phyloP scores from a whole-genome alignment of 2,888 invertebrate species.

The Rotaria macrura region DNA sequence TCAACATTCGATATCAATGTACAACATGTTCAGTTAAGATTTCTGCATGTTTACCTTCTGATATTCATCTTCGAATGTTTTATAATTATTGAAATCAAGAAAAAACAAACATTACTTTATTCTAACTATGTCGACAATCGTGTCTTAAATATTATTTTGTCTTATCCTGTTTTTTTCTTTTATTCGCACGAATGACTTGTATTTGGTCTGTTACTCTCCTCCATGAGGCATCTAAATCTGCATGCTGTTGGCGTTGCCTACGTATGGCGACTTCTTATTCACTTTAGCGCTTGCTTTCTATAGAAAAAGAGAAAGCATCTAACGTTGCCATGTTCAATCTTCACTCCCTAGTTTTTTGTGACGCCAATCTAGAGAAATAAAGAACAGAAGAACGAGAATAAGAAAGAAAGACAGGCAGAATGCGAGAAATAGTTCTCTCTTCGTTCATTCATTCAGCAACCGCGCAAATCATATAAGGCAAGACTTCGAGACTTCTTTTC shows the following conservation, averaged over 20 bases:
- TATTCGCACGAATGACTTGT: background rate
- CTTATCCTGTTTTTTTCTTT: background rate
- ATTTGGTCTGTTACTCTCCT: background rate
- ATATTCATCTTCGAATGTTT: background rate
- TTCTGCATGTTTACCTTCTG: background rate
- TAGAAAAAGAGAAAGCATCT: background rate
- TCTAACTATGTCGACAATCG: background rate
- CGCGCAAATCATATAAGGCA: background rate
- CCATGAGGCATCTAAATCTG: background rate
- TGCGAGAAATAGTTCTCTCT: background rate
- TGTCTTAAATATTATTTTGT: background rate
- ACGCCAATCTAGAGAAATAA: background rate
- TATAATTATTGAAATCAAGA: background rate
- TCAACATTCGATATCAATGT: background rate
- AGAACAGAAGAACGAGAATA: background rate
- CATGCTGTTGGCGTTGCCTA: background rate
- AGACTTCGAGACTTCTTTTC: background rate
- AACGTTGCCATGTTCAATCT: conserved; percentile 12
- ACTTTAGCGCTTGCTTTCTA: background rate
- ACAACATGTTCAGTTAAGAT: background rate
- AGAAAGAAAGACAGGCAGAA: background rate
- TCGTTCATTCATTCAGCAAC: background rate
- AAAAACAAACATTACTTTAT: background rate
- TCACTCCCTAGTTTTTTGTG: background rate
- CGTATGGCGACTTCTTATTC: background rate